Base-by-base conservation (phyloP, 2,113 vertebrate genomes). In the Phalacrocorax pelagicus region DNA sequence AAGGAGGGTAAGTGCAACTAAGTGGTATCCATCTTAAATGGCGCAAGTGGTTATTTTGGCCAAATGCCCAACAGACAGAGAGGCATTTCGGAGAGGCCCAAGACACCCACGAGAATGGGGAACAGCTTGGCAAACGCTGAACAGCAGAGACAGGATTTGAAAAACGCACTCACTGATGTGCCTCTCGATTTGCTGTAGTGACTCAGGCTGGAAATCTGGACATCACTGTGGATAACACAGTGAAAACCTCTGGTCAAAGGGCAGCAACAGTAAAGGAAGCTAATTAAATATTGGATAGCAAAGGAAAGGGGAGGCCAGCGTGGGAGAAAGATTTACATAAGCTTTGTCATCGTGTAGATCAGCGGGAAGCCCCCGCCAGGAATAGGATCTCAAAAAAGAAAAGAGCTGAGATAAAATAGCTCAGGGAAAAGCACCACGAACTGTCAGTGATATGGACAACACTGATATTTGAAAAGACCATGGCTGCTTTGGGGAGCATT, bases 261-360 rank as follows among this genome's bases (percentile, higher is more conserved):
- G 71, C 92, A 95, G 81, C 4, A 59, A 73, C 74, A 95, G 87
- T 57, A 81, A 89, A 94, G 40, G 59, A 66, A 97, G 55, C 42
- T 87, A 82, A 96, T 95, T 95, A 92, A 95, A 86, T 91, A 89
- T 74, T 90, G 91, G 92, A n/a, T 58, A 91, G 89, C 66, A 89
- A 77, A 88, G 79, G 79, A 79, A 87, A 90, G 55, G 54, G 86
- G 86, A 95, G 87, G 38, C 62, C 87, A n/a, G 67, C 66, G 6
- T 93, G 67, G 90, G 74, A 96, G 94, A 88, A 93, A 94, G 81
- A 82, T 94, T 92, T 88, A 94, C 81, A 82, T 85, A 73, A 94
- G 71, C 58, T 93, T 95, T 92, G 78, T 88, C 74, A 82, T 91
- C 47, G 2, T 66, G 87, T 58, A 74, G 71, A 90, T 95, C 71